Conservation (phyloP, 1,140 invertebrate species). For the Bombus cullumanus region DNA sequence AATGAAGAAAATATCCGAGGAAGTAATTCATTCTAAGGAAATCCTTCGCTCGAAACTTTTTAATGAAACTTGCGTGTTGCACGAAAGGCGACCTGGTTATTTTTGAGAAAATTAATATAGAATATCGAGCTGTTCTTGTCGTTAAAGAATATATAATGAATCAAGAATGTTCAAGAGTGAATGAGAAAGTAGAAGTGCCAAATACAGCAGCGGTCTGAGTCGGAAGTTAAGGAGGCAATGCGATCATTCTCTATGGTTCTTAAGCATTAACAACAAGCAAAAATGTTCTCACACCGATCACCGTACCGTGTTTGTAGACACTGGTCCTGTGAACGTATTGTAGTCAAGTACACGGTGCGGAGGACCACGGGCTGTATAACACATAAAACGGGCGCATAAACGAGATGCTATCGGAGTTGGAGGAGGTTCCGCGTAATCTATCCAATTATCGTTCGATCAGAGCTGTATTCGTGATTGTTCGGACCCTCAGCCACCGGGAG, state of each 20-base stretch:
- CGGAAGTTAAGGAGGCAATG: conserved; percentile 27
- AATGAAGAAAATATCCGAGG: background rate
- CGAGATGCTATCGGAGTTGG: conserved; percentile 77
- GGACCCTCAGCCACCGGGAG: conserved; percentile 44
- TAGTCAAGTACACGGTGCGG: conserved; percentile 31
- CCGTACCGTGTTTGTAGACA: conserved; percentile 17
- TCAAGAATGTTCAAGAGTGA: background rate
- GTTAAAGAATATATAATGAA: too few relatives aligned
- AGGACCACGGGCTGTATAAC: conserved; percentile 57
- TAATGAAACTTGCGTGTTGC: background rate
- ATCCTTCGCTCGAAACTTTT: background rate
- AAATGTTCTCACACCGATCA: conserved; percentile 10
- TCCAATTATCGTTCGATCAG: conserved; percentile 82
- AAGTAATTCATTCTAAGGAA: background rate
- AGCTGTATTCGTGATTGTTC: conserved; percentile 62
- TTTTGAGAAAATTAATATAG: background rate
- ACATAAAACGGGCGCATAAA: conserved; percentile 77
- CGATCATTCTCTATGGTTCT: conserved; percentile 33
- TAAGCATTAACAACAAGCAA: conserved; percentile 16
- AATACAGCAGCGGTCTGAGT: conserved; percentile 1
- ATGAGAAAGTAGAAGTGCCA: background rate
- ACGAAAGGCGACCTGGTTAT: background rate
- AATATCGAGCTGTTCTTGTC: too few relatives aligned
- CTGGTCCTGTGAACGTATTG: conserved; percentile 40
- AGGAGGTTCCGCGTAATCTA: conserved; percentile 81